These are phyloP conservation scores for Panurus biarmicus DNA, from an alignment of 2,113 vertebrate species.

Conservation along the genomic window DNA sequence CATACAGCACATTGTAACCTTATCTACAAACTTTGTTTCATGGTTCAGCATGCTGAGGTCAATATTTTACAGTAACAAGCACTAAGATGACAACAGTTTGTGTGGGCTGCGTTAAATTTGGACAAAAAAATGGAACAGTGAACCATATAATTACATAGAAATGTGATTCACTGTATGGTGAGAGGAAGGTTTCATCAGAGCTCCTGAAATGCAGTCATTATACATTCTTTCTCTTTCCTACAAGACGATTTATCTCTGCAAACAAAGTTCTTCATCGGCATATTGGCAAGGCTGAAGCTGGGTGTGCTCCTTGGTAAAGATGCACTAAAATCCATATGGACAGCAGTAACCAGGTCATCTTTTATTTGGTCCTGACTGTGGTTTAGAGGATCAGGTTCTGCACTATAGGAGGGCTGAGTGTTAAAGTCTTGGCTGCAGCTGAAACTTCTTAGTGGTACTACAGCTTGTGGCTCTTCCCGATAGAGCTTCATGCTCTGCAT, in stretches of 20 bases:
- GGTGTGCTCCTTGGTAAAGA: neutral
- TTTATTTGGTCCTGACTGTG: neutral
- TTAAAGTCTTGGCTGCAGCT: neutral
- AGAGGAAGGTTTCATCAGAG: neutral
- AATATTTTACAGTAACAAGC: slow-evolving; percentile 13
- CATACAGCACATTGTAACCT: neutral
- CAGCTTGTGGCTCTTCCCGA: neutral
- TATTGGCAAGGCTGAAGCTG: neutral
- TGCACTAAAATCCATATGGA: neutral
- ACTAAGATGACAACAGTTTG: neutral
- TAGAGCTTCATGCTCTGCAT: neutral
- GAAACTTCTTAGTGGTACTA: neutral
- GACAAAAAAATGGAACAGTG: neutral
- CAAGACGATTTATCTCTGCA: neutral
- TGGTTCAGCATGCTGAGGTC: slow-evolving; percentile 26
- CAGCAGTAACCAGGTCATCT: neutral
- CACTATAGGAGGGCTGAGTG: neutral
- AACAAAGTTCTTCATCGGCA: neutral
- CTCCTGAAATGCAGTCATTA: neutral
- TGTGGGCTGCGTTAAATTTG: neutral
- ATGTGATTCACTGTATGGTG: neutral
- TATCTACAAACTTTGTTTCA: neutral
- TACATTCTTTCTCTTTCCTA: neutral
- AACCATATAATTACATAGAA: neutral
- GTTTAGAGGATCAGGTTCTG: neutral